Evolutionary conservation across 2,888 invertebrate genomes (phyloP), one percentile per base, ranked within the genome.

Genomic region (Spisula subtruncata): DNA sequence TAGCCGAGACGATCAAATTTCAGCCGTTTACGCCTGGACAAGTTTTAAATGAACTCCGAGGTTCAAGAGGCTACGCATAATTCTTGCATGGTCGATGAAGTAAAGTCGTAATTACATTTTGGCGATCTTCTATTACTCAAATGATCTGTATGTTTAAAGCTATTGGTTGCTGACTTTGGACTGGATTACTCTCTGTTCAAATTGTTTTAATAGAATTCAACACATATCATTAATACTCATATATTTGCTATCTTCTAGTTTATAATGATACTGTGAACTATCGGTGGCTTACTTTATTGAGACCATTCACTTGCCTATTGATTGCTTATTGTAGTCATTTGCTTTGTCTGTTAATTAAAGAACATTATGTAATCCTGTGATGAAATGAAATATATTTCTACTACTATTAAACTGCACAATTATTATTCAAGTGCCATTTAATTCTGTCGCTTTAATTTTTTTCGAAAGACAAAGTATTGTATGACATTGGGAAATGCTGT

Each of bases 101-200:
- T 82, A 83, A 87, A 51, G 54, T 83, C 35, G 66, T 87, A 87
- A 87, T 87, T 87, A 83, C 71, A 71, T 83, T 82, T 83, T 79
- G 14, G 48, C 85, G 4, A 46, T 60, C 71, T 20, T 4, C 46
- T 83, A 32, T 51, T 51, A 35, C 48, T 51, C 12, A 75, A 46
- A 46, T 46, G 60, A 66, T 79, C 79, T 25, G 83, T 83, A 32
- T 35, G 79, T 32, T 20, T 41, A 5, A 41, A 79, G 18, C 79
- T 66, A 66, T 66, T 51, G 51, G 51, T 51, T 51, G 51, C 51
- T 51, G 12, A 51, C 51, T 51, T 51, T 51, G 12, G 51, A 51
- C 51, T 16, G 16, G 5, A 16, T 8, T 10, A 1, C 14, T 51
- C 10, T 8, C 51, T 51, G 51, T 51, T 51, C 51, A 51, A 51